Conservation (phyloP, 2,113 vertebrate genomes). For the Cheirogaleus medius region DNA sequence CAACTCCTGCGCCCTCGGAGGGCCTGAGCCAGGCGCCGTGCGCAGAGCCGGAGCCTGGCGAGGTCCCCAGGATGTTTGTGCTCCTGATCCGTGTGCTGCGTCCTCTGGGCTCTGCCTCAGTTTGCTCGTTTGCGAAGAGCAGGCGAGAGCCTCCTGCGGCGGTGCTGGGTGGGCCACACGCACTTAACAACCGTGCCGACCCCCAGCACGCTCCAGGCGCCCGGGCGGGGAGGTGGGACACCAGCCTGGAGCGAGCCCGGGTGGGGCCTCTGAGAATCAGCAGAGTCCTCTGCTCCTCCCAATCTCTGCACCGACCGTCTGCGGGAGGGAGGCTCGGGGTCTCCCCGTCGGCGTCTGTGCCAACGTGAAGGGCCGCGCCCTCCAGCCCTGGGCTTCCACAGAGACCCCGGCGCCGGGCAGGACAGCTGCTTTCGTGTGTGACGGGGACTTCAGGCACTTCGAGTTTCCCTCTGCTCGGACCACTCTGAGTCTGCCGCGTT, state of each 20-base stretch:
- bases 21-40: background rate
- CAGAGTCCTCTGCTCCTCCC: background rate
- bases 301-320: background rate
- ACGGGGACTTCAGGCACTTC: background rate
- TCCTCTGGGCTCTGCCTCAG: background rate
- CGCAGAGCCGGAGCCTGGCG: too few species aligned
- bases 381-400: background rate
- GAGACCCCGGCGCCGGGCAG: background rate
- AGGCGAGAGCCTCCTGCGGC: rapidly evolving
- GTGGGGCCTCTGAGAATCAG: background rate
- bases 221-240: too few species aligned
- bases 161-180: rapidly evolving
- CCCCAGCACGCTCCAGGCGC: rapidly evolving
- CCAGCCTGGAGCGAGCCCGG: too few species aligned
- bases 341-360: too few species aligned
- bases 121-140: too few species aligned
- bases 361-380: background rate
- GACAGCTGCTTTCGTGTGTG: background rate
- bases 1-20: background rate
- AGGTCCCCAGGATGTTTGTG: background rate
- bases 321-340: background rate
- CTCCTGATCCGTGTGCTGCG: background rate
- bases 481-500: too few species aligned
- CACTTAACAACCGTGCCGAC: background rate
- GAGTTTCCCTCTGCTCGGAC: rapidly evolving